Conservation (phyloP, 2,888 invertebrate species). For the Gymnoscelis rufifasciata region DNA sequence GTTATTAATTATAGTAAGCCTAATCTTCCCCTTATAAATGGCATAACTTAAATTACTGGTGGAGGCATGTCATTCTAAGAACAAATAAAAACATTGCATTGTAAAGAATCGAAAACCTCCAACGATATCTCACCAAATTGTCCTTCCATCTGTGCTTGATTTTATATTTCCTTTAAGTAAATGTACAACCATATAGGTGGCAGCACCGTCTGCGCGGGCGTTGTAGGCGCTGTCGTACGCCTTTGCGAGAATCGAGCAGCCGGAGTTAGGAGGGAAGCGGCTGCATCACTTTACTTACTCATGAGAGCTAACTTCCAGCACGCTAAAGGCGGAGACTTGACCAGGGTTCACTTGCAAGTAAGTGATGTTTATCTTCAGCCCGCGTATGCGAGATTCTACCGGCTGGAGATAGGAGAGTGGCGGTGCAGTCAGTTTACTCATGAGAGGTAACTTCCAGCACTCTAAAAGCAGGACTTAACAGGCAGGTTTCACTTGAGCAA, state of each 20-base stretch:
- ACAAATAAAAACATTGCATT: too few species aligned
- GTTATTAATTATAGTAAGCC: too few species aligned
- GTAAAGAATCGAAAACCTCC: too few species aligned
- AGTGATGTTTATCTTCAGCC: too few species aligned
- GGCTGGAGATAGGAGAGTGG: too few species aligned
- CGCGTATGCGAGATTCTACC: too few species aligned
- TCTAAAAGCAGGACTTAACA: conserved; percentile 91
- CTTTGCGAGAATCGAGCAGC: conserved; percentile 93
- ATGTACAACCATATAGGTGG: conserved; percentile 77
- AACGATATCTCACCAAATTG: too few species aligned
- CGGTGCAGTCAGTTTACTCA: conserved; percentile 87
- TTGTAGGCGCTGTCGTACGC: conserved; percentile 88
- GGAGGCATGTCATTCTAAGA: too few species aligned
- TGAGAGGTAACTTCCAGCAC: conserved; percentile 96
- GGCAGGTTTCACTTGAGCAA: conserved; percentile 91
- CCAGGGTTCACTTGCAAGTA: conserved; percentile 92
- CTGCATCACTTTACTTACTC: conserved; percentile 92
- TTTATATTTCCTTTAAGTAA: too few species aligned
- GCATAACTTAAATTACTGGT: too few species aligned
- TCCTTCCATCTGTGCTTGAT: too few species aligned
- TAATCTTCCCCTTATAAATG: too few species aligned
- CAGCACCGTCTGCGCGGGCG: conserved; percentile 87
- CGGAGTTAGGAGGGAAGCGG: conserved; percentile 92
- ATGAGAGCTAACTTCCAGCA: conserved; percentile 97
- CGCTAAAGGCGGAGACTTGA: conserved; percentile 88